Evolutionary conservation across 35 echinoderm and acorn worm genomes (phyloP).

Genomic region (Strongylocentrotus purpuratus): DNA sequence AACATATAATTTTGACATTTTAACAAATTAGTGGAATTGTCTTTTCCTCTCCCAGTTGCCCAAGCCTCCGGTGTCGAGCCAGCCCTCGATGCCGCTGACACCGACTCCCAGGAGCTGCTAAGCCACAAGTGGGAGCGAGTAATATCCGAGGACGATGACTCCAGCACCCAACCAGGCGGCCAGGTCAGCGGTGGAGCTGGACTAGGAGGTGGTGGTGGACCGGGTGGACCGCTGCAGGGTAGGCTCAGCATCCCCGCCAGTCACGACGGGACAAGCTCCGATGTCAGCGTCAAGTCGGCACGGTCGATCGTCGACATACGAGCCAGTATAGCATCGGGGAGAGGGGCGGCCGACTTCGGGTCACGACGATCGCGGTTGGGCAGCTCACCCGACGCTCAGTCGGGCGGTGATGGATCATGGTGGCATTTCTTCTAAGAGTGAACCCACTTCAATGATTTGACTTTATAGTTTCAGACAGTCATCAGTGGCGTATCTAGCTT

Average conservation of each 20-base stretch:
- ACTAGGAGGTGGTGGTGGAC: background rate
- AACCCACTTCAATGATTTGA: background rate
- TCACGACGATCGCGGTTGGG: background rate
- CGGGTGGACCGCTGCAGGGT: slow-evolving; percentile 32
- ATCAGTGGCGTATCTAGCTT: background rate
- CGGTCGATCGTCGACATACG: slow-evolving; percentile 90
- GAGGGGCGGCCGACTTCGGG: slow-evolving; percentile 56
- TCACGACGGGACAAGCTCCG: slow-evolving; percentile 61
- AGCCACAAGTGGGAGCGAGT: slow-evolving; percentile 85
- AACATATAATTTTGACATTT: no score
- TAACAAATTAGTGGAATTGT: no score
- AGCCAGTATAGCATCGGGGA: slow-evolving; percentile 88
- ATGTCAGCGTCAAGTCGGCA: slow-evolving; percentile 66
- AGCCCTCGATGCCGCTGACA: slow-evolving; percentile 24
- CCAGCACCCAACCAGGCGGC: slow-evolving; percentile 23
- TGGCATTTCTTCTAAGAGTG: slow-evolving; percentile 21
- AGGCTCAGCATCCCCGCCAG: slow-evolving; percentile 53
- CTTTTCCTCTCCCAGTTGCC: background rate
- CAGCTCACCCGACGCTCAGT: background rate
- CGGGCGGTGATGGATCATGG: background rate
- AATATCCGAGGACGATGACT: slow-evolving; percentile 65
- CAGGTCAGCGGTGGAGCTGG: slow-evolving; percentile 7
- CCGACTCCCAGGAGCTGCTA: slow-evolving; percentile 66
- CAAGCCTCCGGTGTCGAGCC: slow-evolving; percentile 20
- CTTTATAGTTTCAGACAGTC: background rate